Conservation (phyloP, 2,797 vertebrate genomes). For the Clamator glandarius region DNA sequence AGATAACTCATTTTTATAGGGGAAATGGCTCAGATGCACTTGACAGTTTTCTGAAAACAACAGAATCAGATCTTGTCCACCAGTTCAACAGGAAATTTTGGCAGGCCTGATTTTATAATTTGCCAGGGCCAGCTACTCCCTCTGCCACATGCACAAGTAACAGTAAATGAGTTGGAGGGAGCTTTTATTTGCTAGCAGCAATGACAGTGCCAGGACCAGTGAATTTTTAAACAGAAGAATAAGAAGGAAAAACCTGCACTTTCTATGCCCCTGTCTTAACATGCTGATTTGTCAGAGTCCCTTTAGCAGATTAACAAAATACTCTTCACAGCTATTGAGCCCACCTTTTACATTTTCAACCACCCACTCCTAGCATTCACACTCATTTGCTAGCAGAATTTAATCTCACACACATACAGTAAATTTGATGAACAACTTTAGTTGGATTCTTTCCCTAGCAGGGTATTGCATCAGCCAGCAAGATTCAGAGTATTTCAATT, state of each 20-base stretch:
- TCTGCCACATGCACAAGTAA: not conserved
- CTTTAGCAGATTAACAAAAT: slow-evolving; percentile 24
- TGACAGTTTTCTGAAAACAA: slow-evolving; percentile 46
- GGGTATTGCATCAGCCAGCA: not conserved
- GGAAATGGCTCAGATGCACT: not conserved
- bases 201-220: slow-evolving; percentile 40
- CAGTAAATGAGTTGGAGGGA: not conserved
- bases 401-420: not conserved
- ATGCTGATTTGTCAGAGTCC: not conserved
- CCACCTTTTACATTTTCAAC: slow-evolving; percentile 15
- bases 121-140: slow-evolving; percentile 1
- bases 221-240: slow-evolving; percentile 35
- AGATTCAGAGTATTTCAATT: not conserved
- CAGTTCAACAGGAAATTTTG: slow-evolving; percentile 35
- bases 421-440: slow-evolving; percentile 1
- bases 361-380: not conserved
- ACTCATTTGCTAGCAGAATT: not conserved
- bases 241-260: not conserved
- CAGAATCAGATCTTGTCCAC: slow-evolving; percentile 28
- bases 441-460: not conserved
- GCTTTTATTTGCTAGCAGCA: not conserved
- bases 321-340: not conserved
- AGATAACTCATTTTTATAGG: slow-evolving; percentile 41
- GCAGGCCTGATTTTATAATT: not conserved
- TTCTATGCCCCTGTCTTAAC: not conserved